Evolutionary conservation across 2,888 invertebrate species (phyloP), one percentile per base, ranked within the genome.

Genomic region (Seira sanloemensis): DNA sequence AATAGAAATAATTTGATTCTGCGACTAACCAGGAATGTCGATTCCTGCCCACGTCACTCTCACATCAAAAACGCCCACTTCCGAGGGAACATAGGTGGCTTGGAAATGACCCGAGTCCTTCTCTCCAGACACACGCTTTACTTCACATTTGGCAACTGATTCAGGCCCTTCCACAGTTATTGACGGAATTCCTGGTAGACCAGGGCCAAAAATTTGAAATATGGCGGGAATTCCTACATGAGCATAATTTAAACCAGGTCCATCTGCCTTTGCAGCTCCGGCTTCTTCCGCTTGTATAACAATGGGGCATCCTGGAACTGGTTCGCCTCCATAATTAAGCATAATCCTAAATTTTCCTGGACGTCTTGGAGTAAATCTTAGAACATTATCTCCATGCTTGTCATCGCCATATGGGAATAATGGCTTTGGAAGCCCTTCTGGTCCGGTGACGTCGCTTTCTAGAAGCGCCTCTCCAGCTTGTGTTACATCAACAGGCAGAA

Each of bases 1-100:
- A n/a, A n/a, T n/a, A n/a, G n/a, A n/a, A n/a, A 37, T 37, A 37
- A 92, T 87, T 37, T 7, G 37, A 4, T 37, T 7, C 4, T 37
- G 37, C 37, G 5, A 37, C 37, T 7, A 37, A 37, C 37, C 12
- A 19, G 92, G 91, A 79, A 93, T 91, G 86, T 92, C 92, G 80
- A 91, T 90, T 46, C 92, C 92, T 88, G 93, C 93, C 93, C 93
- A 93, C 65, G 94, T 95, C 88, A 98, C 95, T 86, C 96, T 93
- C 37, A 98, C 94, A 91, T 97, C 97, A 91, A 97, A 98, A 58
- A 95, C 93, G 0, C 98, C 98, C n/a, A 97, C 96, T 90, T 97
- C 96, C 0, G 95, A 94, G 0, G 98, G 98, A 0, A 95, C 94
- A 91, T 98, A 99, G 0, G 96, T 95, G 69, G 98, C 96, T 86